Evolutionary conservation across 2,888 invertebrate species (phyloP), one percentile per base, ranked within the genome.

Genomic region (Drosophila subquinaria): DNA sequence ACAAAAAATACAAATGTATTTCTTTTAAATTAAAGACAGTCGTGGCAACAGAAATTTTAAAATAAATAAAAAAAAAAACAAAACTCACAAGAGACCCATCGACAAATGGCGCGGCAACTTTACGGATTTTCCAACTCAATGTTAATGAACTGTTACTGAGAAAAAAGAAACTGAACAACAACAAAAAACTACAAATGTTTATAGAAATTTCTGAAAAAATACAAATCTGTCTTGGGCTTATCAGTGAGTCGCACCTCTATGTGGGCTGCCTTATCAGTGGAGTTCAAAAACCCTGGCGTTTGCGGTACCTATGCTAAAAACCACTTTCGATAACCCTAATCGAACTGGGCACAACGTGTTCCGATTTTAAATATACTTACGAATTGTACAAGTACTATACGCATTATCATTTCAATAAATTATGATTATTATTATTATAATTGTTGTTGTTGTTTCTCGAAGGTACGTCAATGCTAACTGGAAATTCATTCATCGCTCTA

Each of bases 381-480:
- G 36, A 40, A 50, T 51, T 52, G 42, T 61, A 51, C 9, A 30
- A 13, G 11, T 53, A 60, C 27, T 59, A 61, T 27, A 30, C 8
- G n/a, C 10, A 57, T 42, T 40, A 60, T 27, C 17, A 43, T 35
- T 15, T 52, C 9, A 45, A 23, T 40, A 55, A 53, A 48, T 69
- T 57, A 59, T 52, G 4, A 47, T 59, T 45, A 33, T 36, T 50
- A 59, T 33, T 38, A 20, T 53, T 15, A 5, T n/a, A 51, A 15
- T 56, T 47, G 23, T 55, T 38, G 52, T 36, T n/a, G 40, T 11
- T 51, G 38, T 35, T n/a, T 11, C 36, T 48, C 38, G 63, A 84
- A 83, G 88, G 83, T 80, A 83, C 82, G 88, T 83, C 88, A 83
- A 85, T 87, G 72, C 75, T 82, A 69, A 57, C 62, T 76, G 64